Evolutionary conservation across 2,113 vertebrate species (phyloP).

Genomic region (Catharus fuscescens): DNA sequence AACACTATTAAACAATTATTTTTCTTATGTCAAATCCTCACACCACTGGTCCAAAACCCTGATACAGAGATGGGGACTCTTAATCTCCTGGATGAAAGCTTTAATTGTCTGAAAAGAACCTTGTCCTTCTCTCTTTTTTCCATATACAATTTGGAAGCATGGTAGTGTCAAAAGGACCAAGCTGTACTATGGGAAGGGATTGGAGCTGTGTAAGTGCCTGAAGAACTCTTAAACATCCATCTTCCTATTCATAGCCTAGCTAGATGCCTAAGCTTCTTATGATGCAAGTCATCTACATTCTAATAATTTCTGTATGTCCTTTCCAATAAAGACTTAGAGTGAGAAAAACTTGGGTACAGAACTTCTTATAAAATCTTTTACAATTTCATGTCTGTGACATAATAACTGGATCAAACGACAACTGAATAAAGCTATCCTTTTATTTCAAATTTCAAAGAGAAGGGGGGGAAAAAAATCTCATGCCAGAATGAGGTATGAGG

Average conservation of each 20-base stretch:
- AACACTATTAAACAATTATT: not conserved
- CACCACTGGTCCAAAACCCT: not conserved
- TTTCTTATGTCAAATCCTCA: not conserved
- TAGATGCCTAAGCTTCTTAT: not conserved
- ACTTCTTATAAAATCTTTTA: not conserved
- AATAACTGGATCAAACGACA: not conserved
- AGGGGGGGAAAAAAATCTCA: fast-evolving
- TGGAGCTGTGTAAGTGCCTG: not conserved
- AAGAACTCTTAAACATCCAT: not conserved
- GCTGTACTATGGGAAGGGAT: not conserved
- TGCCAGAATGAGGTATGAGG: constrained; percentile 59
- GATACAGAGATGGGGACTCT: not conserved
- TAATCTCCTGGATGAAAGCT: not conserved
- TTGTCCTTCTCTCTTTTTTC: not conserved
- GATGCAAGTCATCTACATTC: not conserved
- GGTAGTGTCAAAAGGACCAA: not conserved
- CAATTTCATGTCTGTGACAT: not conserved
- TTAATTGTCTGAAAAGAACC: not conserved
- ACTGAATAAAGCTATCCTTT: not conserved
- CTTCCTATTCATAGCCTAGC: not conserved
- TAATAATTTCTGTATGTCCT: not conserved
- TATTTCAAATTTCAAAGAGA: not conserved
- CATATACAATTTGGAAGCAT: not conserved
- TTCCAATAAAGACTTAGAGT: not conserved
- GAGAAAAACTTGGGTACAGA: not conserved